Base-by-base conservation (phyloP, 2,888 invertebrate species). In the Pedicia rivosa region DNA sequence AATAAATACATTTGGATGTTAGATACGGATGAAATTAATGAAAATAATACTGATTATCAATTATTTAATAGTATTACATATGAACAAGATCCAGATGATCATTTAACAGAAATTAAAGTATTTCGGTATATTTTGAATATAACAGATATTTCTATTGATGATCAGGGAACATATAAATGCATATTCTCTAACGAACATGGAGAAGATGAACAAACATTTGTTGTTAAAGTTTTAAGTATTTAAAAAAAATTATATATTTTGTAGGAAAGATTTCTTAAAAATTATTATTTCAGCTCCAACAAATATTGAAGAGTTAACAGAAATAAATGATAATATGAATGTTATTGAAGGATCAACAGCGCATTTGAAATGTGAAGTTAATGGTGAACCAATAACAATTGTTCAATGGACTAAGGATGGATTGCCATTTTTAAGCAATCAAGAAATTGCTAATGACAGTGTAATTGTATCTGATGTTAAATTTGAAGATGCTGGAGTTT, bases 141-240 rank as follows among this genome's bases (percentile, higher is more conserved):
- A 4, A 35, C 34, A n/a, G 42, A 44, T n/a, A 24, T 30, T 9
- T 19, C 15, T 5, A 10, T 32, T 12, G 41, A 44, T n/a, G 37
- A 36, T 7, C 32, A 35, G 15, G n/a, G n/a, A n/a, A n/a, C n/a
- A n/a, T 30, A 22, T 7, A n/a, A 24, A 7, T 24, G 24, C n/a
- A 10, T 24, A 24, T 24, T 24, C 8, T 8, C 8, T 10, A 24
- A 24, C 8, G 8, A 8, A 5, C 8, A 10, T 3, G 24, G 24
- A 24, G n/a, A 24, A 24, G 50, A 51, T 31, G 53, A 57, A n/a
- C 60, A 58, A 2, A 55, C 49, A 32, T 48, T 68, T 17, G 51
- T 55, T 14, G 53, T 70, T 16, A 62, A 64, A 10, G 66, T 69
- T 40, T 56, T 68, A 39, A 58, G 67, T 67, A 45, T 50, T 52